Conservation (phyloP, 2,797 vertebrate genomes). For the Centropyge bicolor region DNA sequence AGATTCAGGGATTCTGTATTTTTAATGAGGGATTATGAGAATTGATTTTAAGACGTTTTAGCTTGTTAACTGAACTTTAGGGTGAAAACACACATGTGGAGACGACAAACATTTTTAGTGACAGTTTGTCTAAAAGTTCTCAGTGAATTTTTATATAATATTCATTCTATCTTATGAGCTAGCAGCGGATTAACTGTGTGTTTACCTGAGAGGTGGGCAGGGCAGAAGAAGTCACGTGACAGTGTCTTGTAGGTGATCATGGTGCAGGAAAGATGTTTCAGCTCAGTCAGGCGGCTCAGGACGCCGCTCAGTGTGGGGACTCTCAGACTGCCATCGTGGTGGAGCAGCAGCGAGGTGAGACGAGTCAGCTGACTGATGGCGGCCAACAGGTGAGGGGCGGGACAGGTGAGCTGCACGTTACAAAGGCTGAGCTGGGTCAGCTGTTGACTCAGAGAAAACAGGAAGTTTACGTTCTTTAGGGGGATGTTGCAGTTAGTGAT, state of each 20-base stretch:
- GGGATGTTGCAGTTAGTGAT: slow-evolving; percentile 43
- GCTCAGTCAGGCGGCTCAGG: slow-evolving; percentile 37
- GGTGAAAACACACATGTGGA: too few species aligned
- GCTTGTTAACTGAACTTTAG: too few species aligned
- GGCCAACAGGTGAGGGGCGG: slow-evolving; percentile 32
- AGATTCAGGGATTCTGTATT: too few species aligned
- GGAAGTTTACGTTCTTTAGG: slow-evolving; percentile 41
- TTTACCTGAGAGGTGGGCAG: slow-evolving; percentile 38
- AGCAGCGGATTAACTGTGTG: neutral
- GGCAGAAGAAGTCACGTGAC: slow-evolving; percentile 59
- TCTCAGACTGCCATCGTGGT: slow-evolving; percentile 58
- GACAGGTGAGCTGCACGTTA: slow-evolving; percentile 47
- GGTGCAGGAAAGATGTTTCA: slow-evolving; percentile 65
- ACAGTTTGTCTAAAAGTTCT: too few species aligned
- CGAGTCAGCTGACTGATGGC: slow-evolving; percentile 46
- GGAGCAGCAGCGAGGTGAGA: slow-evolving; percentile 59
- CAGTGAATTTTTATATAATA: too few species aligned
- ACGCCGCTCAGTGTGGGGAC: slow-evolving; percentile 19
- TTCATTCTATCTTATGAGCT: too few species aligned
- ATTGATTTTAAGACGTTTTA: too few species aligned
- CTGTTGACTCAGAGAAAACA: slow-evolving; percentile 48
- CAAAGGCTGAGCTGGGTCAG: slow-evolving; percentile 63
- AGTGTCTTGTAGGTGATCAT: slow-evolving; percentile 66
- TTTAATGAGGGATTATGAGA: too few species aligned
- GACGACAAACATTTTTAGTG: too few species aligned